Conservation (phyloP, 2,113 vertebrate genomes). For the Macquaria australasica region DNA sequence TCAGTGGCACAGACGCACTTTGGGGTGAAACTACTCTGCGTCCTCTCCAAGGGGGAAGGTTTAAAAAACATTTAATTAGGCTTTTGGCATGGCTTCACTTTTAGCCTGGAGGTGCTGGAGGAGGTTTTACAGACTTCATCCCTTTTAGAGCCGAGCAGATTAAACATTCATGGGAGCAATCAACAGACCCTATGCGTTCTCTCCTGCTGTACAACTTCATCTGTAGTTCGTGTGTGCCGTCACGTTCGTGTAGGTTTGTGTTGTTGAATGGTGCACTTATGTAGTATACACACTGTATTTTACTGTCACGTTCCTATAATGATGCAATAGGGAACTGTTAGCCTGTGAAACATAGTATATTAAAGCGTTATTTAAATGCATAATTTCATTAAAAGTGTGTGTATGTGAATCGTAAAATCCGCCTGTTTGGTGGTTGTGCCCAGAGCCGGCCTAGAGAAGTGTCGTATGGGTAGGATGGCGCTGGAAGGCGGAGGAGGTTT, state of each 20-base stretch:
- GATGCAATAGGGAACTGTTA: constrained; percentile 1
- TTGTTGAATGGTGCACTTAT: not conserved
- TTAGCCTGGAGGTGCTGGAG: constrained; percentile 80
- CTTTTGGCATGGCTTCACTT: constrained; percentile 80
- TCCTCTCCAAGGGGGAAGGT: constrained; percentile 80
- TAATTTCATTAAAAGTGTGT: not conserved
- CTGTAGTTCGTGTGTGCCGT: constrained; percentile 40
- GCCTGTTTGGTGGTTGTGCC: constrained; percentile 67
- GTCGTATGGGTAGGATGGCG: constrained; percentile 77
- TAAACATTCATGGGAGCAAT: constrained; percentile 81
- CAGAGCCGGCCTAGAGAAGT: constrained; percentile 71
- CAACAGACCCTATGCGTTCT: constrained; percentile 65
- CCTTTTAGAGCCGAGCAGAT: constrained; percentile 72
- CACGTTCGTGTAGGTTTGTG: constrained; percentile 26
- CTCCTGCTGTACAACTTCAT: constrained; percentile 68
- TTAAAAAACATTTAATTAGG: constrained; percentile 84
- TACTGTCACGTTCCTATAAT: not conserved
- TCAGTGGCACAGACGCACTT: constrained; percentile 45
- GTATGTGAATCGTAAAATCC: constrained; percentile 25
- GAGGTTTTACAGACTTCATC: constrained; percentile 78
- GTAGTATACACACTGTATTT: not conserved
- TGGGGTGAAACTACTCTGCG: constrained; percentile 64
- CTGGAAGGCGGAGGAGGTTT: constrained; percentile 67
- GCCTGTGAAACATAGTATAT: not conserved
- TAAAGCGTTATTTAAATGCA: not conserved